Conservation (phyloP, 2,797 vertebrate genomes). For the Enteromius unitaeniatus region DNA sequence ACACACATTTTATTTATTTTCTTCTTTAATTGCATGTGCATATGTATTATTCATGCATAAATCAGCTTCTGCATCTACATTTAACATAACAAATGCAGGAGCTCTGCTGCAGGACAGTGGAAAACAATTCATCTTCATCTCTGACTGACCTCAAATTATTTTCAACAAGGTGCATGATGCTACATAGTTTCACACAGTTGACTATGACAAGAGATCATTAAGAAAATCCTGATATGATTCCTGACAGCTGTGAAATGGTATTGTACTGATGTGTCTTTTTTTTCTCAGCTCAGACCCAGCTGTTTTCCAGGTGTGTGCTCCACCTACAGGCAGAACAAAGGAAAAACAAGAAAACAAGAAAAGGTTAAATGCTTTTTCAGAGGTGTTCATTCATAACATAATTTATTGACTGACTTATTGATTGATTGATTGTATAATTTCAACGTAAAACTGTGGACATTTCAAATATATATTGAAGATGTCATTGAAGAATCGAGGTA, state of each 20-base stretch:
- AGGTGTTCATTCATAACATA: neutral
- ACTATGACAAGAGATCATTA: neutral
- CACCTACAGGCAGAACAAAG: neutral
- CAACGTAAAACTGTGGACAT: neutral
- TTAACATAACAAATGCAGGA: constrained; percentile 79
- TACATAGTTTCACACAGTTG: neutral
- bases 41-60: neutral
- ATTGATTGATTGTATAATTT: neutral
- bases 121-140: constrained; percentile 84
- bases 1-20: no score
- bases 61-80: constrained; percentile 79
- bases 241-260: neutral
- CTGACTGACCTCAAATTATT: constrained; percentile 80
- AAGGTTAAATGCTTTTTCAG: neutral
- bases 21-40: neutral
- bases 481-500: neutral
- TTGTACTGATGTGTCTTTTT: neutral
- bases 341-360: neutral
- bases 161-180: constrained; percentile 63
- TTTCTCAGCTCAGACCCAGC: neutral
- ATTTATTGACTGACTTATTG: neutral
- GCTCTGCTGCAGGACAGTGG: constrained; percentile 78
- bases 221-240: neutral
- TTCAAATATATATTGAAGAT: neutral
- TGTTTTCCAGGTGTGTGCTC: constrained; percentile 2